A percentile compares a stretch with the other conserved stretches of the same genome.
Conservation (phyloP, 2,797 vertebrate species). For the Sebastes vulpes region DNA sequence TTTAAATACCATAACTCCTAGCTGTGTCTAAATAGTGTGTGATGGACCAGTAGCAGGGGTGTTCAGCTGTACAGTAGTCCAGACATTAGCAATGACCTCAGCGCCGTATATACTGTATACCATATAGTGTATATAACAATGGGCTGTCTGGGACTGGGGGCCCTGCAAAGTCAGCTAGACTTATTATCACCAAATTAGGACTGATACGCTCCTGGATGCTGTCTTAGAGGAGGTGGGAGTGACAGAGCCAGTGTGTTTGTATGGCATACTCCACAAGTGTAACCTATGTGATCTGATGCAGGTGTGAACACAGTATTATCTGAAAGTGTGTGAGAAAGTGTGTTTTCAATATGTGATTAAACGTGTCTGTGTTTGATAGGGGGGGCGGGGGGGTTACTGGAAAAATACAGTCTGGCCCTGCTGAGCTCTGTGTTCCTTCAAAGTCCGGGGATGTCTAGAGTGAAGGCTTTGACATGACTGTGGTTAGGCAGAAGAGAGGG, state of each 20-base stretch:
- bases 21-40: slow-evolving; percentile 60
- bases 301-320: slow-evolving; percentile 46
- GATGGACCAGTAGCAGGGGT: slow-evolving; percentile 14
- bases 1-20: slow-evolving; percentile 67
- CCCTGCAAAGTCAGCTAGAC: slow-evolving; percentile 54
- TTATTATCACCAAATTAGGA: slow-evolving; percentile 84
- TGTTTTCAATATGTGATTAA: slow-evolving; percentile 48
- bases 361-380: slow-evolving; percentile 45
- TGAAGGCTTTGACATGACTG: slow-evolving; percentile 37
- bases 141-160: slow-evolving; percentile 46
- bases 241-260: slow-evolving; percentile 16
- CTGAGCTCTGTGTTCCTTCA: slow-evolving; percentile 63
- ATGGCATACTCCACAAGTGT: neutral
- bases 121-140: slow-evolving; percentile 71
- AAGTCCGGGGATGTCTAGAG: slow-evolving; percentile 48
- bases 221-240: slow-evolving; percentile 43
- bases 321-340: slow-evolving; percentile 37
- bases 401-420: slow-evolving; percentile 58
- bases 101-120: slow-evolving; percentile 47
- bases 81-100: slow-evolving; percentile 75
- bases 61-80: slow-evolving; percentile 61
- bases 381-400: slow-evolving; percentile 18
- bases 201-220: slow-evolving; percentile 58
- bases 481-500: slow-evolving; percentile 26
- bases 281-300: slow-evolving; percentile 23